Evolutionary conservation across 1,140 invertebrate species (phyloP).

Genomic region (Archivesica marissinica): DNA sequence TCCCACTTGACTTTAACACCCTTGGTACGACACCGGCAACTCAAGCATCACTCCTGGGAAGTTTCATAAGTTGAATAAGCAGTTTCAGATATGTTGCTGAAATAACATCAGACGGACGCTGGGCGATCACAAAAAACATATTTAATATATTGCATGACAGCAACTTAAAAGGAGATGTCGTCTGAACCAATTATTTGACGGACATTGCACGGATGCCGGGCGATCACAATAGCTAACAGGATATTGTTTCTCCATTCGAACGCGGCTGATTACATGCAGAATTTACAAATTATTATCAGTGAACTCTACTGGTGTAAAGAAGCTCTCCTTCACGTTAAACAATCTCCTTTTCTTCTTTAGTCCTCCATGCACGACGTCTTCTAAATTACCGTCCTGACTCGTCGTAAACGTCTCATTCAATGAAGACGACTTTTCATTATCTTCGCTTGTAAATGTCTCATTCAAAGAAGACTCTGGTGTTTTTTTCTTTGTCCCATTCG

Average conservation of each 20-base stretch:
- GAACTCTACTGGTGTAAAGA: constrained; percentile 56
- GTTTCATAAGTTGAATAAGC: too few species aligned
- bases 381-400: constrained; percentile 17
- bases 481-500: constrained; percentile 4
- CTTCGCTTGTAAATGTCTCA: constrained; percentile 50
- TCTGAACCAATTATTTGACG: too few species aligned
- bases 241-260: background rate
- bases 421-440: constrained; percentile 35
- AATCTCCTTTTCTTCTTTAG: constrained; percentile 66
- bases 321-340: constrained; percentile 44
- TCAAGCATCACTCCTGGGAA: too few species aligned
- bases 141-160: too few species aligned
- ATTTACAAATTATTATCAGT: background rate
- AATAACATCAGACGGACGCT: too few species aligned
- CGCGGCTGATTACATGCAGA: background rate
- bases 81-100: too few species aligned
- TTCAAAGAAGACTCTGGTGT: background rate
- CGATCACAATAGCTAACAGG: background rate
- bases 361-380: constrained; percentile 17
- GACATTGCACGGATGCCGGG: too few species aligned
- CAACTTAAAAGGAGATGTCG: too few species aligned
- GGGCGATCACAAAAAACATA: too few species aligned
- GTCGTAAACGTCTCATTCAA: constrained; percentile 39
- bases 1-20: too few species aligned
- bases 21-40: too few species aligned